Percentiles rank a stretch among this genome's conserved stretches.
Evolutionary conservation across 2,797 vertebrate species (phyloP).

Genomic region (Oceanodroma leucorhoa): DNA sequence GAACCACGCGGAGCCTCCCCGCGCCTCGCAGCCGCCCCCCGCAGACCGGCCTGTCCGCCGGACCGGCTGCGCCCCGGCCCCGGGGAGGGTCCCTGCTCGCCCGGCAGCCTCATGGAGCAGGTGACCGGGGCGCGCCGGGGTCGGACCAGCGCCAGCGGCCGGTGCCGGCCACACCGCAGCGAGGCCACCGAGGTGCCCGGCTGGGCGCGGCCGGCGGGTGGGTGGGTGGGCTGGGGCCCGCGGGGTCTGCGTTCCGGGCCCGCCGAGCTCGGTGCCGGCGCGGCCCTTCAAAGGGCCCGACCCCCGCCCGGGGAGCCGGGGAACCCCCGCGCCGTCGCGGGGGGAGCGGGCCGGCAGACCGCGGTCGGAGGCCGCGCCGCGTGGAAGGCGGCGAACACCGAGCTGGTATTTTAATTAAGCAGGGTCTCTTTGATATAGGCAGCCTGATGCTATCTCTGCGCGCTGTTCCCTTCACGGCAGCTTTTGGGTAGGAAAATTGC

Average conservation of each 20-base stretch:
- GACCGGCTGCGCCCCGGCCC: not conserved
- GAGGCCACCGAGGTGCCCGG: not conserved
- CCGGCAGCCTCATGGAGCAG: not conserved
- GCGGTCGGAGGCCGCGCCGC: not conserved
- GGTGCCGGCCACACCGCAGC: too few species aligned
- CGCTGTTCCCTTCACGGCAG: not conserved
- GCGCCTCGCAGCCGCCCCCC: not conserved
- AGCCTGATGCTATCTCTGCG: conserved; percentile 14
- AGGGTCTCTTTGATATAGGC: conserved; percentile 23
- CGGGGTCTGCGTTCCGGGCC: not conserved
- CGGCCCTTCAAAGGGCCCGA: not conserved
- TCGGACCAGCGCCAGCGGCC: not conserved
- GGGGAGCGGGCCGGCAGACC: not conserved
- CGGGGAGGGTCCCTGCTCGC: fast-evolving
- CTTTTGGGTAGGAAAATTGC: conserved; percentile 38
- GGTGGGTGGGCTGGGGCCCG: not conserved
- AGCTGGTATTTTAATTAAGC: conserved; percentile 41
- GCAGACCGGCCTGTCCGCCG: not conserved
- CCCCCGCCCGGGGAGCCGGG: not conserved
- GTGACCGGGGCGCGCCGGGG: not conserved
- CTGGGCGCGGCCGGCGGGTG: not conserved
- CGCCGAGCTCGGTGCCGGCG: not conserved
- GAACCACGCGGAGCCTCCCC: not conserved
- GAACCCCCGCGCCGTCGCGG: not conserved
- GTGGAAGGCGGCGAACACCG: not conserved